phyloP scores from a whole-genome alignment of 1,140 invertebrate genomes.

The Drosophila tani region DNA sequence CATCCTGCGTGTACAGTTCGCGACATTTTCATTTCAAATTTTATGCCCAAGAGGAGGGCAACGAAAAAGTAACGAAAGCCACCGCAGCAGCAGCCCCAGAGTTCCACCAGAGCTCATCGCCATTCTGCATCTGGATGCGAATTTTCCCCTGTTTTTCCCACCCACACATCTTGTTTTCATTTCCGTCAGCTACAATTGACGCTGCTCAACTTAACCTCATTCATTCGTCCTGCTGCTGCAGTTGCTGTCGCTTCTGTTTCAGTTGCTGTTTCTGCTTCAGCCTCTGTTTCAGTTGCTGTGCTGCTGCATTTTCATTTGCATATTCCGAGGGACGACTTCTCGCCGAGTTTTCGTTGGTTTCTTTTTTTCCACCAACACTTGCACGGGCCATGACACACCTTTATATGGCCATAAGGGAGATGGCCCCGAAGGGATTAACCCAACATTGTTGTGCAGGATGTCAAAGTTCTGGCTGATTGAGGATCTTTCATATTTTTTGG shows the following conservation, averaged over 20 bases:
- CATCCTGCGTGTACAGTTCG: conserved; percentile 65
- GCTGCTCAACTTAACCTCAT: conserved; percentile 83
- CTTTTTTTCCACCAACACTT: conserved; percentile 47
- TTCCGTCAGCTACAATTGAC: conserved; percentile 83
- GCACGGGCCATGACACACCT: conserved; percentile 58
- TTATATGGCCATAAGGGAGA: conserved; percentile 33
- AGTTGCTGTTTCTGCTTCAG: conserved; percentile 11
- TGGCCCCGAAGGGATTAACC: conserved; percentile 16
- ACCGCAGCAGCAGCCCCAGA: conserved; percentile 7
- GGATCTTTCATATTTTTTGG: conserved; percentile 1
- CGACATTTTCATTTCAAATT: conserved; percentile 83
- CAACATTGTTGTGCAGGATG: conserved; percentile 24
- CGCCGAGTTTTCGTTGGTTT: conserved; percentile 55
- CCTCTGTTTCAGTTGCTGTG: conserved; percentile 25
- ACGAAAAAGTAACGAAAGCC: conserved; percentile 69
- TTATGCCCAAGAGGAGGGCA: conserved; percentile 74
- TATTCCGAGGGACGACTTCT: conserved; percentile 65
- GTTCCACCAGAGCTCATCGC: conserved; percentile 13
- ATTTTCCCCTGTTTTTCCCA: conserved; percentile 1
- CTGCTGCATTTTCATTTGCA: conserved; percentile 75
- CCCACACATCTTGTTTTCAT: conserved; percentile 79
- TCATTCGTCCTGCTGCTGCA: conserved; percentile 66
- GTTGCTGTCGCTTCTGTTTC: conserved; percentile 27
- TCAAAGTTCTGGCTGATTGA: conserved; percentile 10
- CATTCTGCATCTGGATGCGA: conserved; percentile 22